Evolutionary conservation across 2,888 invertebrate genomes (phyloP).

Genomic region (Atethmia centrago): DNA sequence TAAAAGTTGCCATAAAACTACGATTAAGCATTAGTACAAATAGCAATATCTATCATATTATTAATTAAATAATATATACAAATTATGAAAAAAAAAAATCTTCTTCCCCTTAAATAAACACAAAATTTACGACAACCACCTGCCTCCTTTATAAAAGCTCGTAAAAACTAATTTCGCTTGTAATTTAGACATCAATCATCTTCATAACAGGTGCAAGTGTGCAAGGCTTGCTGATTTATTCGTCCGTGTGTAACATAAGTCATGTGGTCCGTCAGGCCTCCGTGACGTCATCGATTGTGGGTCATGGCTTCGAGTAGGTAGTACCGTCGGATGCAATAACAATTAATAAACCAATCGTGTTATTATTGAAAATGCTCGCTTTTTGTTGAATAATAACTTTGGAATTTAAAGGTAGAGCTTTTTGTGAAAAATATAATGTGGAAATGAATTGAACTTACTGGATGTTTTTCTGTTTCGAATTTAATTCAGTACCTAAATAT

Average conservation of each 20-base stretch:
- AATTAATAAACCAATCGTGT: conserved; percentile 59
- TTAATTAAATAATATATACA: neutral
- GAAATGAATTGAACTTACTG: neutral
- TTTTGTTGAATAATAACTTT: conserved; percentile 15
- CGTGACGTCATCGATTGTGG: conserved; percentile 82
- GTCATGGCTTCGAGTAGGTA: conserved; percentile 80
- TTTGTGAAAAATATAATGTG: neutral
- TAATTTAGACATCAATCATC: conserved; percentile 53
- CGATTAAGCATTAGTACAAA: conserved; percentile 3
- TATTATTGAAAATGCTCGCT: conserved; percentile 21
- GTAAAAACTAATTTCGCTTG: conserved; percentile 40
- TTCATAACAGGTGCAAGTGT: conserved; percentile 37
- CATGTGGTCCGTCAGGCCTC: conserved; percentile 41
- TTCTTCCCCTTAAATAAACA: neutral
- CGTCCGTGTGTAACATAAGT: conserved; percentile 60
- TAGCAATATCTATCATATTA: conserved; percentile 1
- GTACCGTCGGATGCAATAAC: conserved; percentile 57
- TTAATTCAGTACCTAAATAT: neutral
- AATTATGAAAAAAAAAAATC: neutral
- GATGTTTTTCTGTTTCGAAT: conserved; percentile 9
- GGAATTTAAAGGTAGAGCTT: neutral
- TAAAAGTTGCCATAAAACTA: neutral
- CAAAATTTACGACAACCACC: conserved; percentile 16
- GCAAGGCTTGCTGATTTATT: conserved; percentile 18
- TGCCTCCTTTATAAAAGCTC: conserved; percentile 4